Base-by-base conservation (phyloP, 2,888 invertebrate species). In the Mycalesis mineus region DNA sequence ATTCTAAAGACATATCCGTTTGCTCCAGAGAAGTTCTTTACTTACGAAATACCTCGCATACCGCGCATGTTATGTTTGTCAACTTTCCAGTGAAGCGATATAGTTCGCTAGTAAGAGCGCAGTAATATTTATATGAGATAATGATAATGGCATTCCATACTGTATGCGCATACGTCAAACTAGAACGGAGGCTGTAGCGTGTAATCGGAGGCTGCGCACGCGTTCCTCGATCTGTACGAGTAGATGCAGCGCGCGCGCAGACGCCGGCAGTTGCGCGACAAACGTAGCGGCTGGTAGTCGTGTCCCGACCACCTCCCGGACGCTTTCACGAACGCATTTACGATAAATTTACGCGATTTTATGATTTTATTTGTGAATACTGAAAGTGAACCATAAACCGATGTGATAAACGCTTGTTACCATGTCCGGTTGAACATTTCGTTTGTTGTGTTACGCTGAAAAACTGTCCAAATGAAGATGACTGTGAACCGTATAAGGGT, bases 401-500 rank as follows among this genome's bases (percentile, higher is more conserved):
- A 68, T 75, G 81, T 82, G 77, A 63, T 73, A 51, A 55, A 53
- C 69, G 61, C 59, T 40, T 55, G 22, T 67, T 53, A 74, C 63
- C 64, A 82, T 84, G 85, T 80, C 76, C 58, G 60, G 64, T 69
- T 84, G 72, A 79, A 70, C 60, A 72, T 72, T 78, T 75, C 69
- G 64, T 74, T 67, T 58, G 51, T 64, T 55, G 66, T 68, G 67
- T 51, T 39, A 65, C 75, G 72, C 69, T 59, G 62, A 74, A 82
- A 22, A 77, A 69, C 81, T 75, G 71, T 76, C 82, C 86, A 84
- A 84, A 89, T 89, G 89, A 89, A 89, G 88, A 94, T 95, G 94
- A 94, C 94, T 90, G 93, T 94, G 81, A 94, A 93, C 88, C 92
- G 93, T 83, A 94, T 95, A 87, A 92, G 93, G 91, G 94, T 94